Conservation (phyloP, 2,888 invertebrate species). For the Ophion ventricosus region DNA sequence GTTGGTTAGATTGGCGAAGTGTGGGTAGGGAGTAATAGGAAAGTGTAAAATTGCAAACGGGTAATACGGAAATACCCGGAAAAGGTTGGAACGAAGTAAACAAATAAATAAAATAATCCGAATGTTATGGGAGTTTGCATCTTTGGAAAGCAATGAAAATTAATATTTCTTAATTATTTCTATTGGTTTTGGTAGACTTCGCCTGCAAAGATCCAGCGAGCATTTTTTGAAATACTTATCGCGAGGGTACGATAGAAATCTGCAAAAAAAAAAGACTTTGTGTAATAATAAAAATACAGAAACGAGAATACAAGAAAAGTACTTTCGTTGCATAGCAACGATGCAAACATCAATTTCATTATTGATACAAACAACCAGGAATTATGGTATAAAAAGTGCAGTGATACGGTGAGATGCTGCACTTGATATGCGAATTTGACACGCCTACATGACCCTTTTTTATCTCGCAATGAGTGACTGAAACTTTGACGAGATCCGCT, state of each 20-base stretch:
- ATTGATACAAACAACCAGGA: neutral
- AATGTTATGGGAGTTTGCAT: neutral
- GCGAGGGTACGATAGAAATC: too few species aligned
- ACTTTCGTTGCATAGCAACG: constrained; percentile 1
- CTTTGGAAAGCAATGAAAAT: neutral
- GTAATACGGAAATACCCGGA: too few species aligned
- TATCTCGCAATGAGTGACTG: neutral
- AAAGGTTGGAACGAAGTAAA: too few species aligned
- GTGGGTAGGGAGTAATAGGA: too few species aligned
- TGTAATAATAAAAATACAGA: neutral
- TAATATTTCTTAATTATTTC: neutral
- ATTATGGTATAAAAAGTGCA: neutral
- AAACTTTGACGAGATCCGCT: neutral
- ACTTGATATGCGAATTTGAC: neutral
- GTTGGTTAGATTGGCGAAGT: too few species aligned
- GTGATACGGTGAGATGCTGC: neutral
- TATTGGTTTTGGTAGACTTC: neutral
- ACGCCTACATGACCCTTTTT: neutral
- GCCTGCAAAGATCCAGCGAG: too few species aligned
- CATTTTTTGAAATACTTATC: too few species aligned
- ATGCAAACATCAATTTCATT: neutral
- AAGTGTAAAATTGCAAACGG: too few species aligned
- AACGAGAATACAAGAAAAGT: constrained; percentile 19
- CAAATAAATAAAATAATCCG: too few species aligned
- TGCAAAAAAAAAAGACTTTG: too few species aligned